phyloP scores from a whole-genome alignment of 2,888 invertebrate species.

The Yponomeuta evonymella region DNA sequence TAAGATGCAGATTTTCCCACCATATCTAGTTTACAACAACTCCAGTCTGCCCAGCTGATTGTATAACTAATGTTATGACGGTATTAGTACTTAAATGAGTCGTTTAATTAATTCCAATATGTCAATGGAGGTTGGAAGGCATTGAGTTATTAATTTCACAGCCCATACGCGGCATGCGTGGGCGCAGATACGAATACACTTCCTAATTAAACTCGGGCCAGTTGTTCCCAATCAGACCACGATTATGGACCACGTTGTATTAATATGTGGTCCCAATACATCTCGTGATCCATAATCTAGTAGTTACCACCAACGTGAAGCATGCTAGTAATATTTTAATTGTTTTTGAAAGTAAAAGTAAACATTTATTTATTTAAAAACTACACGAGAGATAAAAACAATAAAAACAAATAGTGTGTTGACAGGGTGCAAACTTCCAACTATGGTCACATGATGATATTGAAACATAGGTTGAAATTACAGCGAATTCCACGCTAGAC shows the following conservation, averaged over 20 bases:
- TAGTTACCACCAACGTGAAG: too few species aligned
- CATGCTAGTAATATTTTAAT: too few species aligned
- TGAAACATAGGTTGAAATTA: too few species aligned
- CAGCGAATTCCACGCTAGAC: too few species aligned
- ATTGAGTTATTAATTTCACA: conserved; percentile 61
- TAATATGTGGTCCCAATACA: too few species aligned
- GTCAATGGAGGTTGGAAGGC: conserved; percentile 13
- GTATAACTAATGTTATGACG: not conserved
- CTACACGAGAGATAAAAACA: too few species aligned
- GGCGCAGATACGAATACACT: conserved; percentile 41
- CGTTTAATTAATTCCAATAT: not conserved
- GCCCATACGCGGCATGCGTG: conserved; percentile 47
- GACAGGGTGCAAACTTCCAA: too few species aligned
- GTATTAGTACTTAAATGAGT: not conserved
- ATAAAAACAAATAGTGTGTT: too few species aligned
- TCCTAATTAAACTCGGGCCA: conserved; percentile 49
- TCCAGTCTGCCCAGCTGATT: not conserved
- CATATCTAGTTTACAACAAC: conserved; percentile 10
- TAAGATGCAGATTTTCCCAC: not conserved
- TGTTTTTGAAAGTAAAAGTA: too few species aligned
- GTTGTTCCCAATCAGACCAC: conserved; percentile 35
- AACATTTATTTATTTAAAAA: too few species aligned
- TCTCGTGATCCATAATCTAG: too few species aligned
- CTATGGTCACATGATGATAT: too few species aligned
- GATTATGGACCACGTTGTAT: not conserved